Percentiles rank a stretch among this genome's conserved stretches.
These are phyloP conservation scores for Apteryx owenii DNA, from an alignment of 2,113 vertebrate species.

Conservation along the genomic window DNA sequence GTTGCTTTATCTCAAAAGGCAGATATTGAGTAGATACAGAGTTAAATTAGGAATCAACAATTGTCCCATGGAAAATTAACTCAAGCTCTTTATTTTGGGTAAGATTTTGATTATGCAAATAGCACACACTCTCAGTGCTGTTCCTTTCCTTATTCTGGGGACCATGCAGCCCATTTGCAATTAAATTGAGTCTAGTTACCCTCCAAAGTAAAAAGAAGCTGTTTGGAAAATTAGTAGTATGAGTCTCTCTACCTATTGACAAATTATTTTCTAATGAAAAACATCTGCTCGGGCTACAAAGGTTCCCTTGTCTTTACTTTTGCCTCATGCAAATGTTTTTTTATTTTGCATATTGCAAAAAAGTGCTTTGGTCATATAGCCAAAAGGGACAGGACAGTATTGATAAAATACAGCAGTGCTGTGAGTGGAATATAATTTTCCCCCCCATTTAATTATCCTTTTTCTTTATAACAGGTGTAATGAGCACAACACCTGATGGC, in stretches of 20 bases:
- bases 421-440: background rate
- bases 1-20: background rate
- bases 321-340: background rate
- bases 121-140: background rate
- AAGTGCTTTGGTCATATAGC: background rate
- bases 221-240: constrained; percentile 51
- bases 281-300: constrained; percentile 52
- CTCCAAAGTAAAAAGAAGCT: constrained; percentile 44
- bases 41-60: background rate
- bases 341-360: constrained; percentile 2
- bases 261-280: constrained; percentile 70
- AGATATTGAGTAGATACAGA: background rate
- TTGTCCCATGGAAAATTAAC: background rate
- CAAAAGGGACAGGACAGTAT: background rate
- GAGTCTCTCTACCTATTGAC: constrained; percentile 57
- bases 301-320: constrained; percentile 25
- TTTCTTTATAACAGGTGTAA: constrained; percentile 55
- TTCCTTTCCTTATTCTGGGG: background rate
- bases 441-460: constrained; percentile 24
- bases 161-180: constrained; percentile 47
- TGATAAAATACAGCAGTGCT: background rate
- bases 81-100: background rate
- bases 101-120: background rate
- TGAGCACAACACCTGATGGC: constrained; percentile 54
- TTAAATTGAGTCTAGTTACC: constrained; percentile 67